Conservation (phyloP, 2,113 vertebrate genomes). For the Antigone vipio region DNA sequence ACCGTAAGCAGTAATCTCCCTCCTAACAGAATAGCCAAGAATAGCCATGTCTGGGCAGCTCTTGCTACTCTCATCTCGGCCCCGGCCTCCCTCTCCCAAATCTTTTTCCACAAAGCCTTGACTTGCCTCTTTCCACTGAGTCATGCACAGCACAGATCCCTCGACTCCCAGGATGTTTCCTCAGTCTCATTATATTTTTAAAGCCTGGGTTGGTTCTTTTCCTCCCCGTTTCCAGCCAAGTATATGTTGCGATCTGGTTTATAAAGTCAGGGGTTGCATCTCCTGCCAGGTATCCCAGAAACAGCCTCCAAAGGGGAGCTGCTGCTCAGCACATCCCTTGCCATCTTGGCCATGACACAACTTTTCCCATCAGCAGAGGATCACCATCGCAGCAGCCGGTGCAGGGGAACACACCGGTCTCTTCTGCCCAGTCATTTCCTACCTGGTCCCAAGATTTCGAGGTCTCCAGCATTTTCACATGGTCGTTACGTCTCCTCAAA, state of each 20-base stretch:
- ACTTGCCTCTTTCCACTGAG: background rate
- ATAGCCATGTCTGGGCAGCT: constrained; percentile 7
- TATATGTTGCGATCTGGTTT: background rate
- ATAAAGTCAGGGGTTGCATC: background rate
- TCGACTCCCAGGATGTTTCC: background rate
- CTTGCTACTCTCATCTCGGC: background rate
- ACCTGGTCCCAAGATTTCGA: accelerated
- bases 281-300: background rate
- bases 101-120: constrained; percentile 4
- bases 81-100: background rate
- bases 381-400: accelerated
- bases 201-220: background rate
- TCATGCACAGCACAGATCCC: background rate
- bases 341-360: background rate
- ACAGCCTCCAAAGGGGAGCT: background rate
- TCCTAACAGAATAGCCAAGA: constrained; percentile 5
- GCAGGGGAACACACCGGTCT: accelerated
- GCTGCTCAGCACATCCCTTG: background rate
- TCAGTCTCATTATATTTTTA: background rate
- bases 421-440: background rate
- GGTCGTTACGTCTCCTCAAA: background rate
- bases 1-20: background rate
- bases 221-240: background rate
- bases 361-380: background rate
- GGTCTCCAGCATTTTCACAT: background rate